Percentiles rank a stretch among this genome's conserved stretches.
Evolutionary conservation across 2,113 vertebrate species (phyloP).

Genomic region (Tragulus kanchil): DNA sequence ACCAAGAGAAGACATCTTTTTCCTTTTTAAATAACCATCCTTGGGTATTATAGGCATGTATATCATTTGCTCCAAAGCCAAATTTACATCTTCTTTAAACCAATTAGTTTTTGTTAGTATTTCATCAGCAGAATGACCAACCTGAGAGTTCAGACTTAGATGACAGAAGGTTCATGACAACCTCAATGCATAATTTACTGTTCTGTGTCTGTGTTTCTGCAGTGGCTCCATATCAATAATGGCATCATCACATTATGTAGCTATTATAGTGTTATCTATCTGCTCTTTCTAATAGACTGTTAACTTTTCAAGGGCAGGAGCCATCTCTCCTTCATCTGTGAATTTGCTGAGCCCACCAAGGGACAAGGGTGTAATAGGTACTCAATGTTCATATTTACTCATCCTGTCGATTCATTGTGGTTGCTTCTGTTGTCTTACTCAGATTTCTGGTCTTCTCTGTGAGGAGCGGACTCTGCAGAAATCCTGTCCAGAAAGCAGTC

Average conservation of each 20-base stretch:
- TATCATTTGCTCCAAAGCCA: not conserved
- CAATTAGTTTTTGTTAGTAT: not conserved
- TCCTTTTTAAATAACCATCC: not conserved
- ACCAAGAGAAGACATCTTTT: not conserved
- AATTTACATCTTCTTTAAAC: not conserved
- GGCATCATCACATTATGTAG: not conserved
- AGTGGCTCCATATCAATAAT: not conserved
- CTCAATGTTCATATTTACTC: not conserved
- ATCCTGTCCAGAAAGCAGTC: constrained; percentile 71
- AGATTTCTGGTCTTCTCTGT: constrained; percentile 43
- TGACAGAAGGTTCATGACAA: too few species aligned
- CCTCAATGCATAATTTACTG: not conserved
- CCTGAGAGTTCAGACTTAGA: not conserved
- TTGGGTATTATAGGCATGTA: not conserved
- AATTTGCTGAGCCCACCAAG: not conserved
- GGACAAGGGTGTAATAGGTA: not conserved
- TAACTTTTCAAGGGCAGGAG: not conserved
- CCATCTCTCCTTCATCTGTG: not conserved
- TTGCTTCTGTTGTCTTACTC: constrained; percentile 48
- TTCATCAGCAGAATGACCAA: not conserved
- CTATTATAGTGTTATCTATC: not conserved
- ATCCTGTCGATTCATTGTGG: constrained; percentile 24
- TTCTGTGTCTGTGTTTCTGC: not conserved
- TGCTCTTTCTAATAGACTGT: not conserved
- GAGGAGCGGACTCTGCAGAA: constrained; percentile 75